These are phyloP conservation scores for Heliothis subflexa DNA, from an alignment of 1,140 invertebrate species.

Conservation along the genomic window DNA sequence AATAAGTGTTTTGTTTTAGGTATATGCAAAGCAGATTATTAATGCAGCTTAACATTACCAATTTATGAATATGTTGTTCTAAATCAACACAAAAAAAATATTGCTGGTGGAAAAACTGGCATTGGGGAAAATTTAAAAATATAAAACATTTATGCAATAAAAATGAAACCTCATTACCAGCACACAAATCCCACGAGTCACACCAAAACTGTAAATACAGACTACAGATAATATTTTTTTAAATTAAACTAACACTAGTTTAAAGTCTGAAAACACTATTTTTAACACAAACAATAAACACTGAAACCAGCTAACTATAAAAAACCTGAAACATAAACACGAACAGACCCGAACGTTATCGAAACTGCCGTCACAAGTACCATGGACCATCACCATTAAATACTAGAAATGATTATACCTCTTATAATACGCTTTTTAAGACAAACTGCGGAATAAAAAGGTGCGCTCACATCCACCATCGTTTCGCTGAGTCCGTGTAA, in stretches of 20 bases:
- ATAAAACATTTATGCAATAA: too few relatives aligned
- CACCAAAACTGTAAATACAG: too few relatives aligned
- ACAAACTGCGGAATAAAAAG: conserved; percentile 59
- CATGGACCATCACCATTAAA: conserved; percentile 43
- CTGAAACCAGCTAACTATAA: not conserved
- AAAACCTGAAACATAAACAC: not conserved
- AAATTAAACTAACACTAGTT: too few relatives aligned
- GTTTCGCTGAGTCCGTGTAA: conserved; percentile 37
- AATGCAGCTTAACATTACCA: too few relatives aligned
- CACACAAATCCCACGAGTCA: too few relatives aligned
- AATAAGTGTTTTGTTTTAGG: not conserved
- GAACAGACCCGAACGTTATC: conserved; percentile 1
- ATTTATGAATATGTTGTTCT: too few relatives aligned
- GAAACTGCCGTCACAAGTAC: conserved; percentile 11
- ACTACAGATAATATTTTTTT: too few relatives aligned
- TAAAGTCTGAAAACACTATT: too few relatives aligned
- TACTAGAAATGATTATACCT: conserved; percentile 50
- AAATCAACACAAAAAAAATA: too few relatives aligned
- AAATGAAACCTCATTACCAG: too few relatives aligned
- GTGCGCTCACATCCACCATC: conserved; percentile 39
- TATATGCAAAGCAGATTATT: not conserved
- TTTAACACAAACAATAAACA: not conserved
- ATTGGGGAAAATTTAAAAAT: too few relatives aligned
- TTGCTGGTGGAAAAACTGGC: too few relatives aligned
- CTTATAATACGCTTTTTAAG: conserved; percentile 54